A percentile compares a stretch with the other conserved stretches of the same genome.
Evolutionary conservation across 2,113 vertebrate species (phyloP).

Genomic region (Aegotheles bennettii): DNA sequence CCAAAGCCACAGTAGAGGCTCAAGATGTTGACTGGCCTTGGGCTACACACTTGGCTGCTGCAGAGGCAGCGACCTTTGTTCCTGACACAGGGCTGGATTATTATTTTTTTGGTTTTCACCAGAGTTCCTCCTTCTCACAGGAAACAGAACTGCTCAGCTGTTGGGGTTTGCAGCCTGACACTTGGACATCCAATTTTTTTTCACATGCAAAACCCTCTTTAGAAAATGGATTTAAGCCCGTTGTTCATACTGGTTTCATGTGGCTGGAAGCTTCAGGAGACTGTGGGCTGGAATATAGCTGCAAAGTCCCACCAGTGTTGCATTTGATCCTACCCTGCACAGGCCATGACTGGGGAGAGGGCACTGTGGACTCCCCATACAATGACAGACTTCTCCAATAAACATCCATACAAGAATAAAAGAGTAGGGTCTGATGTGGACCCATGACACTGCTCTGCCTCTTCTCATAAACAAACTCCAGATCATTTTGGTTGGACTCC

Average conservation of each 20-base stretch:
- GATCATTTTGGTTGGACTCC: too few relatives aligned
- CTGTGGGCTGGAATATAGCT: neutral
- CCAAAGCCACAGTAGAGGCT: neutral
- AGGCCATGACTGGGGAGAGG: neutral
- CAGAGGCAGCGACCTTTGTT: slow-evolving; percentile 40
- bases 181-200: neutral
- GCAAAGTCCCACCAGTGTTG: neutral
- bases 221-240: neutral
- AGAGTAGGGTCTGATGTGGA: rapidly evolving
- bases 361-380: rapidly evolving
- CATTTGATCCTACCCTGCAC: neutral
- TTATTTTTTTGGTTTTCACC: neutral
- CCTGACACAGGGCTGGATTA: neutral
- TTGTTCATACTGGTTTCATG: neutral
- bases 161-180: neutral
- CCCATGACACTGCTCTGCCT: neutral
- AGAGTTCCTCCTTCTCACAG: neutral
- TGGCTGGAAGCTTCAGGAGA: neutral
- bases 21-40: slow-evolving; percentile 64
- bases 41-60: slow-evolving; percentile 39
- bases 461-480: neutral
- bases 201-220: neutral
- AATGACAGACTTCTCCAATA: neutral
- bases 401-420: neutral
- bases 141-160: neutral